Conservation (phyloP, 2,797 vertebrate species). For the Allobates femoralis region DNA sequence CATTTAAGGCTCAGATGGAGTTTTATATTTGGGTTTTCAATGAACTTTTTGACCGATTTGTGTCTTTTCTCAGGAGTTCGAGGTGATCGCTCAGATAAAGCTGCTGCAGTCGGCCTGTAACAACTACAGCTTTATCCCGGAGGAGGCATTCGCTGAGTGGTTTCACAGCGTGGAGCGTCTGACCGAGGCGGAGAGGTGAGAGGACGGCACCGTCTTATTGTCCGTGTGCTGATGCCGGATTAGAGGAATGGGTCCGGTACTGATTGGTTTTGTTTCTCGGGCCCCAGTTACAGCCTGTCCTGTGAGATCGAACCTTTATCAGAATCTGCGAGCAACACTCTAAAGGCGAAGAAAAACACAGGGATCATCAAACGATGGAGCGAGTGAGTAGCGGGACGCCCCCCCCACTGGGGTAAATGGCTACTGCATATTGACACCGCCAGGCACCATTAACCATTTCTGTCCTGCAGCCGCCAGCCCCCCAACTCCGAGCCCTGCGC, state of each 20-base stretch:
- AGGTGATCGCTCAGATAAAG: slow-evolving; percentile 95
- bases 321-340: slow-evolving; percentile 89
- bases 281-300: slow-evolving; percentile 85
- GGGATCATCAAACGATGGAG: slow-evolving; percentile 95
- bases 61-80: slow-evolving; percentile 82
- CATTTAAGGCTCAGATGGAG: neutral
- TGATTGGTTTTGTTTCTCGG: slow-evolving; percentile 11
- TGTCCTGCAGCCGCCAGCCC: slow-evolving; percentile 81
- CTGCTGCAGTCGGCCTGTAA: slow-evolving; percentile 93
- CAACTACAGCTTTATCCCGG: slow-evolving; percentile 89
- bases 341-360: slow-evolving; percentile 87
- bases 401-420: too few relatives aligned
- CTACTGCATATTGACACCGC: neutral
- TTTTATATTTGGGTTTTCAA: neutral
- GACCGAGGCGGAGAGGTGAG: slow-evolving; percentile 89
- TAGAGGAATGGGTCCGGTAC: neutral
- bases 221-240: neutral
- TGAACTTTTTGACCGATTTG: neutral
- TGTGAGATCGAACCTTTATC: slow-evolving; percentile 93
- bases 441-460: neutral
- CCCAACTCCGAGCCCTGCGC: slow-evolving; percentile 78
- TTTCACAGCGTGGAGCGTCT: slow-evolving; percentile 84
- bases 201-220: neutral
- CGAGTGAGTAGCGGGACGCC: too few relatives aligned
- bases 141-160: slow-evolving; percentile 86